Evolutionary conservation across 2,113 vertebrate species (phyloP).

Genomic region (Azemiops feae): DNA sequence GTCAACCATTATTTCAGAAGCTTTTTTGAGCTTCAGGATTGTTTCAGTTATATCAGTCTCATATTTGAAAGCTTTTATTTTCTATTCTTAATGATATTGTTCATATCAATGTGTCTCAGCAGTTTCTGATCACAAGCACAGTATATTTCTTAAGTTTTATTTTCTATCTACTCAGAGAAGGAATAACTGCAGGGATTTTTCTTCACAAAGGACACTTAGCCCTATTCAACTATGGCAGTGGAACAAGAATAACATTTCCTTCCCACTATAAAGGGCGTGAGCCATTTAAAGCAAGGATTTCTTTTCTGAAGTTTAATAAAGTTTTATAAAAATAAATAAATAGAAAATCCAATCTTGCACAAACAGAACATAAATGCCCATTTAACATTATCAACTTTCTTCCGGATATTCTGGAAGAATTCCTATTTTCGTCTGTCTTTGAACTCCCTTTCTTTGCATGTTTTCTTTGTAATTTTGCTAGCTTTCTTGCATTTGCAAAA

Average conservation of each 20-base stretch:
- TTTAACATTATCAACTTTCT: neutral
- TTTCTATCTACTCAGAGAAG: neutral
- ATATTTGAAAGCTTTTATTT: neutral
- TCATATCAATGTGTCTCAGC: neutral
- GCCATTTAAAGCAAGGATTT: neutral
- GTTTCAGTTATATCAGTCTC: neutral
- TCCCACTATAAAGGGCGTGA: neutral
- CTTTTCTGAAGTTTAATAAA: neutral
- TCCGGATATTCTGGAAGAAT: neutral
- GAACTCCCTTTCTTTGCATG: neutral
- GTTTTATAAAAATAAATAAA: neutral
- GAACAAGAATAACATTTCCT: neutral
- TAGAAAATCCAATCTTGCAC: neutral
- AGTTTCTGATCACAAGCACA: neutral
- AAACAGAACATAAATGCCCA: neutral
- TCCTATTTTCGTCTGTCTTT: neutral
- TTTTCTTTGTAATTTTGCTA: neutral
- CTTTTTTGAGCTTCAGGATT: neutral
- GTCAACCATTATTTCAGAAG: neutral
- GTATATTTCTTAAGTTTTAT: neutral
- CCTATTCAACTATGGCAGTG: neutral
- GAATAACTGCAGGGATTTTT: neutral
- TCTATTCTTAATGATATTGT: neutral
- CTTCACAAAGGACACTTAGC: neutral
- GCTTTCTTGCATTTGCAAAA: neutral